Evolutionary conservation across 2,797 vertebrate genomes (phyloP).

Genomic region (Falco peregrinus): DNA sequence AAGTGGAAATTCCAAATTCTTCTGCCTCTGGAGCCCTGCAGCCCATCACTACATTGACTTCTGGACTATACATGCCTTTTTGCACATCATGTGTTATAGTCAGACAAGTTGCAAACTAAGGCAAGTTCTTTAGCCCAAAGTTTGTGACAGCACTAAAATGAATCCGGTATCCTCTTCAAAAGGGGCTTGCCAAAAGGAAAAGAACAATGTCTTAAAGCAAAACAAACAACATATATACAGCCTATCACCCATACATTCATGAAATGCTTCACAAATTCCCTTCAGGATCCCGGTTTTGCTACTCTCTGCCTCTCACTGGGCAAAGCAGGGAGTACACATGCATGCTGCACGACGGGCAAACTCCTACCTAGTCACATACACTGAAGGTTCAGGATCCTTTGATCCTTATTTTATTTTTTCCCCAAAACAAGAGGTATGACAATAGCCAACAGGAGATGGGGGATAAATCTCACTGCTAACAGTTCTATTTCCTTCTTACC

Average conservation of each 20-base stretch:
- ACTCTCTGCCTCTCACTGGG: background rate
- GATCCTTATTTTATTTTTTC: background rate
- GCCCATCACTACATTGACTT: background rate
- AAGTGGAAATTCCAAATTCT: background rate
- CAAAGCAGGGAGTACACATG: background rate
- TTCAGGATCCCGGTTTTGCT: background rate
- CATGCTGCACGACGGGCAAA: background rate
- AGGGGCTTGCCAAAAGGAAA: background rate
- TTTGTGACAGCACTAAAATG: background rate
- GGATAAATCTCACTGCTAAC: background rate
- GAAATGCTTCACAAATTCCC: background rate
- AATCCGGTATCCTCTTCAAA: background rate
- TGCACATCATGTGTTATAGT: rapidly evolving
- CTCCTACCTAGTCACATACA: background rate
- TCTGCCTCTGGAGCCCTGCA: background rate
- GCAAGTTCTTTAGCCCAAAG: background rate
- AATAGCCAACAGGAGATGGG: background rate
- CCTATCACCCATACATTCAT: rapidly evolving
- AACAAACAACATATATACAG: background rate
- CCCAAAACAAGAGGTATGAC: background rate
- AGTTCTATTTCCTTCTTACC: background rate
- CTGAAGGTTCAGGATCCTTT: background rate
- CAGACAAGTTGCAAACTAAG: background rate
- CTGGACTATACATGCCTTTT: background rate
- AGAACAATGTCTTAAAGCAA: background rate